phyloP scores from a whole-genome alignment of 1,140 invertebrate genomes.

The Plectrocnemia conspersa region DNA sequence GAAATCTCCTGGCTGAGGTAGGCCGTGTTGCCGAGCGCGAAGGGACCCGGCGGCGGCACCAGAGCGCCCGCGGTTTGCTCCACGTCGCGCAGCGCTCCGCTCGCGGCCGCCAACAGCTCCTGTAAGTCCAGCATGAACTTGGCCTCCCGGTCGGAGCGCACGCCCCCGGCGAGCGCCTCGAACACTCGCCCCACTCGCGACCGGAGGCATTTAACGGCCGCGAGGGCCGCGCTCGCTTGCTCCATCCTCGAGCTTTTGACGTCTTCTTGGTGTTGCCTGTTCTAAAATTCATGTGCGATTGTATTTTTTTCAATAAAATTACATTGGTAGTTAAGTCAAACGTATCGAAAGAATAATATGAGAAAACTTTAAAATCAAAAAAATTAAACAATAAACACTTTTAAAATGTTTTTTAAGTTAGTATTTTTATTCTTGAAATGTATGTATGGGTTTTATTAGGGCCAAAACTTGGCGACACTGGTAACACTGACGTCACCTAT shows the following conservation, averaged over 20 bases:
- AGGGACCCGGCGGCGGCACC: conserved; percentile 66
- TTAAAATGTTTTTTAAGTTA: too few species aligned
- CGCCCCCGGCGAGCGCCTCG: conserved; percentile 71
- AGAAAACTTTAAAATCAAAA: too few species aligned
- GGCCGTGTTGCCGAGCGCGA: conserved; percentile 76
- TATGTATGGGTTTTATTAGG: too few species aligned
- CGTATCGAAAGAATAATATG: too few species aligned
- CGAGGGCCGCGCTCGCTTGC: conserved; percentile 67
- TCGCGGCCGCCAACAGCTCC: conserved; percentile 68
- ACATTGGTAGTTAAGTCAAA: neutral
- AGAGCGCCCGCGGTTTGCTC: conserved; percentile 69
- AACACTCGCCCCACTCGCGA: conserved; percentile 80
- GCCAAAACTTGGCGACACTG: too few species aligned
- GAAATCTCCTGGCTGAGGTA: conserved; percentile 82
- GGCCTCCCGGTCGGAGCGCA: conserved; percentile 67
- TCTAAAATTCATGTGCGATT: too few species aligned
- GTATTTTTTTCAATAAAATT: too few species aligned
- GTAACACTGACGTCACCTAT: too few species aligned
- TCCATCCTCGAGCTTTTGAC: conserved; percentile 42
- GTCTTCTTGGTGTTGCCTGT: neutral
- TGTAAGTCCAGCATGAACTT: conserved; percentile 78
- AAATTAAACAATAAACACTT: too few species aligned
- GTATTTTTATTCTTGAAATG: too few species aligned
- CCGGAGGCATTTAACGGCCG: conserved; percentile 67
- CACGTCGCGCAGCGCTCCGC: conserved; percentile 71